A percentile compares a stretch with the other conserved stretches of the same genome.
These are phyloP conservation scores for Alligator sinensis DNA, from an alignment of 2,113 vertebrate genomes.

Conservation along the genomic window DNA sequence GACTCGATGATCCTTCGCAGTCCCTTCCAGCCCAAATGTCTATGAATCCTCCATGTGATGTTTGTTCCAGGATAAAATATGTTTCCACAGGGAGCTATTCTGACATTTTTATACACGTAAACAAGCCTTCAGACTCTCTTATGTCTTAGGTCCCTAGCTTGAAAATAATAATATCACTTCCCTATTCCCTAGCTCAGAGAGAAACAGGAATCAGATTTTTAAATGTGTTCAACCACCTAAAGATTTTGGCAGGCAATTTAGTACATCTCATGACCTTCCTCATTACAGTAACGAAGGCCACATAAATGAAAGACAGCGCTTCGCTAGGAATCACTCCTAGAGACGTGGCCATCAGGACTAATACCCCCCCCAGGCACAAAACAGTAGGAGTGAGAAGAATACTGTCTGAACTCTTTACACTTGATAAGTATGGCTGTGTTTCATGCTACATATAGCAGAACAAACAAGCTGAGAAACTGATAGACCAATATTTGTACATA, in stretches of 20 bases:
- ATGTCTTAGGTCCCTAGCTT: background rate
- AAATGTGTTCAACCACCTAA: background rate
- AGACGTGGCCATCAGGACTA: background rate
- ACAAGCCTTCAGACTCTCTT: background rate
- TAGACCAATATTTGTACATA: background rate
- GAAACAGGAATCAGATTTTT: background rate
- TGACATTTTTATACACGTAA: background rate
- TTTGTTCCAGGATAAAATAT: background rate
- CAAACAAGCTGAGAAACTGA: background rate
- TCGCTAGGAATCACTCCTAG: background rate
- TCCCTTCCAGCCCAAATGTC: too few species aligned
- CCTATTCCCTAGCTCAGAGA: background rate
- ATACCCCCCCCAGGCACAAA: background rate
- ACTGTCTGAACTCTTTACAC: background rate
- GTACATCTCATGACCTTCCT: too few species aligned
- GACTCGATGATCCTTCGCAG: too few species aligned
- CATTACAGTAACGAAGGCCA: background rate
- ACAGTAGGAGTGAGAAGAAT: background rate
- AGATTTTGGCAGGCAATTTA: background rate
- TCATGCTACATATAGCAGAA: background rate
- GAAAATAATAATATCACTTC: background rate
- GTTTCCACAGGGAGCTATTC: background rate
- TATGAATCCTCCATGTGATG: background rate
- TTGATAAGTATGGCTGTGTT: background rate
- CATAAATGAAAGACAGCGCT: background rate